Percentiles rank a stretch among this genome's conserved stretches.
phyloP scores from a whole-genome alignment of 2,888 invertebrate species.

The Lordiphosa andalusiaca region DNA sequence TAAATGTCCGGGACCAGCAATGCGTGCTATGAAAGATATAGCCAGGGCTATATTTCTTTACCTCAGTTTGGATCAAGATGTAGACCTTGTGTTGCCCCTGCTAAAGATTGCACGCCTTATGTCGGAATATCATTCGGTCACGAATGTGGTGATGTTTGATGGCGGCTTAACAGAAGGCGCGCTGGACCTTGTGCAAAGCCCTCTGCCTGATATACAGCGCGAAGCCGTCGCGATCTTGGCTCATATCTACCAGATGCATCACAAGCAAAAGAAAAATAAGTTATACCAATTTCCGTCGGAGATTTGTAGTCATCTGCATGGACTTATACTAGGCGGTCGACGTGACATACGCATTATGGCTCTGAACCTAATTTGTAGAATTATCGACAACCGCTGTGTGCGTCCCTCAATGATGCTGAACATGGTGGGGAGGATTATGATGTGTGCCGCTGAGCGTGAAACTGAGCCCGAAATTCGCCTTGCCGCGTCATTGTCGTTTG shows the following conservation, averaged over 20 bases:
- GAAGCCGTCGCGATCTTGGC: constrained; percentile 40
- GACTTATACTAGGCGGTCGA: constrained; percentile 21
- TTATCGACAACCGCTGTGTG: constrained; percentile 43
- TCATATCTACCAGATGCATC: constrained; percentile 37
- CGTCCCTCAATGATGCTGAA: constrained; percentile 27
- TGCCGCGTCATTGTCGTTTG: constrained; percentile 40
- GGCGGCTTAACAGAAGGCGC: constrained; percentile 18
- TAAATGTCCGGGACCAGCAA: constrained; percentile 35
- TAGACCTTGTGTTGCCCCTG: constrained; percentile 28
- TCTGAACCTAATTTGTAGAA: constrained; percentile 33
- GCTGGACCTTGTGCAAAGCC: constrained; percentile 33
- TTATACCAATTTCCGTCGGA: constrained; percentile 29
- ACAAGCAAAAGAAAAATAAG: neutral
- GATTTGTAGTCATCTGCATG: constrained; percentile 33
- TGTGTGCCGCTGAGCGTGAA: constrained; percentile 35
- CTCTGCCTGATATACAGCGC: constrained; percentile 38
- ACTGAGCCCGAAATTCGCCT: constrained; percentile 17
- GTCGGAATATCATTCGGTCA: constrained; percentile 45
- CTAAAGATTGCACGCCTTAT: constrained; percentile 37
- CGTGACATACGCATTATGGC: constrained; percentile 33
- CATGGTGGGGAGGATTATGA: constrained; percentile 29
- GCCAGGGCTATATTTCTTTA: constrained; percentile 12
- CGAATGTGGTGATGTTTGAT: constrained; percentile 27
- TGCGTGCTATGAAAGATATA: constrained; percentile 22
- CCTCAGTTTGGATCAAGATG: constrained; percentile 24